Evolutionary conservation across 64 coral and sea anemone genomes (phyloP), one percentile per base, ranked within the genome.

Genomic region (Montipora sp.): DNA sequence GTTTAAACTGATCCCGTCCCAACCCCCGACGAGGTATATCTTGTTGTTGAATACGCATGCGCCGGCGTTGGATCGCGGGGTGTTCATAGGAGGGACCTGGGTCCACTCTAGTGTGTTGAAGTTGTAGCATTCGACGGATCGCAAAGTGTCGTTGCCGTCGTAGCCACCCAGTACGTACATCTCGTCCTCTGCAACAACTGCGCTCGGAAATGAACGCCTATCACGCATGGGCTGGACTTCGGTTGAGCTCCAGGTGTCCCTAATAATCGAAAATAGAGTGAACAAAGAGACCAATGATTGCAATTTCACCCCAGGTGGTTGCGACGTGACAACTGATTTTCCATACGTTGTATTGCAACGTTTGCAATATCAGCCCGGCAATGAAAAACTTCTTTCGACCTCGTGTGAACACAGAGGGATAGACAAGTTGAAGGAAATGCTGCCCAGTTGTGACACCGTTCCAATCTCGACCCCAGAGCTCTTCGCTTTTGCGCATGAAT

Each of bases 131-230:
- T 99, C 98, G 10, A 96, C 98, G 9, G 94, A 87, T 51, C 98
- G 84, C 12, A 99, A 69, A 14, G 98, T 99, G 75, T 99, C 98
- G 75, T 99, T 99, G 5, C 98, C 98, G 65, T 99, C 98, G 74
- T 99, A 99, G 70, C 98, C 98, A 22, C 98, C 98, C 88, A 99
- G 89, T 12, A 96, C 95, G 85, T 89, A 99, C 98, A 99, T 96
- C 44, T 92, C 85, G 70, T 99, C 98, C 9, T 99, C 98, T 23
- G 76, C 85, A 59, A 99, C 98, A 20, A 99, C 94, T 0, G 98
- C 98, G 51, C 98, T 96, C 48, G 97, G 98, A 71, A 99, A 99
- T 0, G 98, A 99, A 18, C 98, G 89, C 58, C 98, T 89, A 76
- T 99, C 98, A 3, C 92, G 88, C 98, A 99, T 99, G 68, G 95